These are phyloP conservation scores for Ectobius pallidus DNA, from an alignment of 2,888 invertebrate genomes.

Conservation along the genomic window DNA sequence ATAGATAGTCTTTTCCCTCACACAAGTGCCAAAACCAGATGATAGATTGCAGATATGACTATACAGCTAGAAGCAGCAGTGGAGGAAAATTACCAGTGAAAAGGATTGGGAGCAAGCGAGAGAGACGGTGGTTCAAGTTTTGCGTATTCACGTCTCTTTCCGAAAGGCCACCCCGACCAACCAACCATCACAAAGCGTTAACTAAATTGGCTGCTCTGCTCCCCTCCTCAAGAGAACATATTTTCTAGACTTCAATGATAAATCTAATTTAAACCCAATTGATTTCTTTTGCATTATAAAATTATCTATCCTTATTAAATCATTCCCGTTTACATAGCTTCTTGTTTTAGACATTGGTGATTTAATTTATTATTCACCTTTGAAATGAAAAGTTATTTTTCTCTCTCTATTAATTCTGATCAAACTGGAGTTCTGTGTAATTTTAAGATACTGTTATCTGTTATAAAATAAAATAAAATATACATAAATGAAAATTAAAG, in stretches of 20 bases:
- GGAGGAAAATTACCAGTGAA: neutral
- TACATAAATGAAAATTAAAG: too few species aligned
- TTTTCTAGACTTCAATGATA: slow-evolving; percentile 8
- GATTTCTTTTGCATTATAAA: neutral
- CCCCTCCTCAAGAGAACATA: slow-evolving; percentile 1
- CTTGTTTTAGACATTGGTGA: neutral
- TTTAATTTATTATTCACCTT: neutral
- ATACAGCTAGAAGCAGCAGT: too few species aligned
- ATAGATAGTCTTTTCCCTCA: slow-evolving; percentile 20
- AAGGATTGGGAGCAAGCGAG: neutral
- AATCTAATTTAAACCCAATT: slow-evolving; percentile 18
- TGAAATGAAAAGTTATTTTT: too few species aligned
- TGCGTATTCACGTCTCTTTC: neutral
- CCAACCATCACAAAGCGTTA: neutral
- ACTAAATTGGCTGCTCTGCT: slow-evolving; percentile 20
- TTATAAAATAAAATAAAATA: too few species aligned
- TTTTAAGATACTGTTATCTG: too few species aligned
- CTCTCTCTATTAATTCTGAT: too few species aligned
- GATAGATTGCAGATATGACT: slow-evolving; percentile 12
- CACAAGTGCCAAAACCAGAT: slow-evolving; percentile 20
- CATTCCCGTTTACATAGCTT: neutral
- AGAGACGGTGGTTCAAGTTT: neutral
- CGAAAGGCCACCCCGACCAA: too few species aligned
- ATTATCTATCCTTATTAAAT: neutral
- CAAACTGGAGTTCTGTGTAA: too few species aligned